Percentiles rank a stretch among this genome's conserved stretches.
Conservation (phyloP, 1,140 invertebrate species). For the Drosophila orosa region DNA sequence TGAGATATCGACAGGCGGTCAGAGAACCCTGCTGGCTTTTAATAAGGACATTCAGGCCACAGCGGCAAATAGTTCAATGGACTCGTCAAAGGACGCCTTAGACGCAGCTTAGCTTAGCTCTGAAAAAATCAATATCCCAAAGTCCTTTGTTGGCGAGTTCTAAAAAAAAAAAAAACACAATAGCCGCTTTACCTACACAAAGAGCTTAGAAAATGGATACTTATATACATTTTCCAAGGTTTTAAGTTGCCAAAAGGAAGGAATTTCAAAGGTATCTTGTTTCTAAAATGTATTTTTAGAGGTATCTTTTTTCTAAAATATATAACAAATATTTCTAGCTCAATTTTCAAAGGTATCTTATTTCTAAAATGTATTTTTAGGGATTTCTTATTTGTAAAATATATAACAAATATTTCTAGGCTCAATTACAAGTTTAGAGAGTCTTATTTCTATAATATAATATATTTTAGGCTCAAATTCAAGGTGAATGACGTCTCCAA, state of each 20-base stretch:
- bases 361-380: too few relatives aligned
- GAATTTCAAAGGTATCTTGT: background rate
- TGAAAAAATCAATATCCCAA: slow-evolving; percentile 64
- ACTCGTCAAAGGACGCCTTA: slow-evolving; percentile 44
- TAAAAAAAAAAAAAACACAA: slow-evolving; percentile 11
- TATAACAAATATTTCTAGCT: too few relatives aligned
- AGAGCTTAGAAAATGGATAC: slow-evolving; percentile 9
- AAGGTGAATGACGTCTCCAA: background rate
- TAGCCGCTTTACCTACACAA: slow-evolving; percentile 8
- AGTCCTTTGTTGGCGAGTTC: slow-evolving; percentile 6
- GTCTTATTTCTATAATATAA: slow-evolving; percentile 1
- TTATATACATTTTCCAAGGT: background rate
- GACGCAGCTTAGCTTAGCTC: slow-evolving; percentile 37
- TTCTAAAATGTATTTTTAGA: too few relatives aligned
- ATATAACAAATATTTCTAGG: too few relatives aligned
- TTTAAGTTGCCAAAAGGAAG: slow-evolving; percentile 3
- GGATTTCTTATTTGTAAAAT: too few relatives aligned
- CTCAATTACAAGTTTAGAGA: too few relatives aligned
- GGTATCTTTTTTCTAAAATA: too few relatives aligned
- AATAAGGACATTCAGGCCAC: slow-evolving; percentile 58
- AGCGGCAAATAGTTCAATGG: slow-evolving; percentile 65
- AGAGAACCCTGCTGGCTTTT: slow-evolving; percentile 20
- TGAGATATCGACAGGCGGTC: slow-evolving; percentile 46
- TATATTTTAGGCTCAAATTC: background rate
- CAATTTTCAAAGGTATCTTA: background rate